Evolutionary conservation across 1,140 invertebrate species (phyloP).

Genomic region (Ganaspis sp.): DNA sequence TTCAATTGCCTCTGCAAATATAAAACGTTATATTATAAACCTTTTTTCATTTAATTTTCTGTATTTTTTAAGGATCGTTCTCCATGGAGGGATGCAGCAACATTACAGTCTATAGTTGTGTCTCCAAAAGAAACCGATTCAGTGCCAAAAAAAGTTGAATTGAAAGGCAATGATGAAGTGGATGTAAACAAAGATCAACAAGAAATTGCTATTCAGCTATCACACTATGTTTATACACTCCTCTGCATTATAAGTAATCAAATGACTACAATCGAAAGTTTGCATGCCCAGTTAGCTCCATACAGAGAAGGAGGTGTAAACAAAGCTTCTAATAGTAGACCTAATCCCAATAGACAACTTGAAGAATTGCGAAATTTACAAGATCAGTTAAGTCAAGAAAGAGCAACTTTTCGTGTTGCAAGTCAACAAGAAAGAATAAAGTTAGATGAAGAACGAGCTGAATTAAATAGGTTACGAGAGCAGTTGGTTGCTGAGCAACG

Average conservation of each 20-base stretch:
- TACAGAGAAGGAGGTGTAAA: constrained; percentile 71
- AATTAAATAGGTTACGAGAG: constrained; percentile 80
- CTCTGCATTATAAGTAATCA: constrained; percentile 90
- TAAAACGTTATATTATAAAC: no score
- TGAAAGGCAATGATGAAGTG: constrained; percentile 50
- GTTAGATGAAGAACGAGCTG: constrained; percentile 80
- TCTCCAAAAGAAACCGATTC: constrained; percentile 52
- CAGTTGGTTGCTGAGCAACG: constrained; percentile 85
- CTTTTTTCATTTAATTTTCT: background rate
- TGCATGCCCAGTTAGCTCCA: constrained; percentile 81
- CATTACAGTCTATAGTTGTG: constrained; percentile 53
- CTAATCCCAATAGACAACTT: constrained; percentile 79
- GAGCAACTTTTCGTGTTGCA: constrained; percentile 84
- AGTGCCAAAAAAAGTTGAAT: constrained; percentile 40
- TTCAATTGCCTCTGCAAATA: no score
- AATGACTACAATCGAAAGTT: constrained; percentile 88
- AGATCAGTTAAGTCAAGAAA: constrained; percentile 87
- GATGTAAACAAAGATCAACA: constrained; percentile 79
- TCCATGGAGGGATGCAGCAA: constrained; percentile 74
- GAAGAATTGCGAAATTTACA: constrained; percentile 86
- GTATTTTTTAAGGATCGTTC: constrained; percentile 71
- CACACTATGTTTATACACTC: constrained; percentile 89
- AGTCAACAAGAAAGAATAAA: constrained; percentile 81
- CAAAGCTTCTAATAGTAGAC: constrained; percentile 74
- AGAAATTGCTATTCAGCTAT: constrained; percentile 84